Conservation (phyloP, 2,797 vertebrate species). For the Triplophysa bombifrons region DNA sequence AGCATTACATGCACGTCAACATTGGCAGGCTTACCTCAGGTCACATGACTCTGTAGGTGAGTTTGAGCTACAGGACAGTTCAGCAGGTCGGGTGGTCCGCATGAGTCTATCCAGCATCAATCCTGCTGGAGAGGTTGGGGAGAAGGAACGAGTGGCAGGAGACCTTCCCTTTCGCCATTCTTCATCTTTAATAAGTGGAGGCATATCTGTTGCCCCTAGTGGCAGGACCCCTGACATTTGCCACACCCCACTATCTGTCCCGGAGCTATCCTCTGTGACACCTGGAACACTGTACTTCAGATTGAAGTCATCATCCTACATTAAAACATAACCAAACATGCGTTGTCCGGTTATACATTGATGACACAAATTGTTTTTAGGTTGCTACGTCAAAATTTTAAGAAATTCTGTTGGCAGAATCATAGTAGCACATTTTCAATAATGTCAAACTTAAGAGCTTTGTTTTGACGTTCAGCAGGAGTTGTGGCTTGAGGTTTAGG, state of each 20-base stretch:
- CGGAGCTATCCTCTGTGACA: slow-evolving; percentile 66
- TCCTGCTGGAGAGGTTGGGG: slow-evolving; percentile 52
- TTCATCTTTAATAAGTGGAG: slow-evolving; percentile 54
- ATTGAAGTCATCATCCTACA: slow-evolving; percentile 73
- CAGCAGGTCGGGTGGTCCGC: slow-evolving; percentile 62
- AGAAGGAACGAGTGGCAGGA: slow-evolving; percentile 35
- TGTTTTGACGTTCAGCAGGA: neutral
- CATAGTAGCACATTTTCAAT: neutral
- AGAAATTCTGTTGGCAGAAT: neutral
- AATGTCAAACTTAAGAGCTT: slow-evolving; percentile 13
- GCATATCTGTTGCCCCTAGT: slow-evolving; percentile 61
- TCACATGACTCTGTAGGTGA: slow-evolving; percentile 76
- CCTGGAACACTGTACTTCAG: slow-evolving; percentile 64
- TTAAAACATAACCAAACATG: slow-evolving; percentile 18
- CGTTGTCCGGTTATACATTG: neutral
- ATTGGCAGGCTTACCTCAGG: slow-evolving; percentile 79
- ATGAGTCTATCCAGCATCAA: slow-evolving; percentile 65
- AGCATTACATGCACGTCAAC: neutral
- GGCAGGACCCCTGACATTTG: slow-evolving; percentile 55
- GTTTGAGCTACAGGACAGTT: slow-evolving; percentile 64
- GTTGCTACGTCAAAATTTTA: neutral
- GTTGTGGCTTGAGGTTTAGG: neutral
- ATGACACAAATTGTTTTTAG: neutral
- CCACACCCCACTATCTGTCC: slow-evolving; percentile 66
- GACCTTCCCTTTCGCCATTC: slow-evolving; percentile 36